Evolutionary conservation across 2,797 vertebrate species (phyloP).

Genomic region (Triplophysa bombifrons): DNA sequence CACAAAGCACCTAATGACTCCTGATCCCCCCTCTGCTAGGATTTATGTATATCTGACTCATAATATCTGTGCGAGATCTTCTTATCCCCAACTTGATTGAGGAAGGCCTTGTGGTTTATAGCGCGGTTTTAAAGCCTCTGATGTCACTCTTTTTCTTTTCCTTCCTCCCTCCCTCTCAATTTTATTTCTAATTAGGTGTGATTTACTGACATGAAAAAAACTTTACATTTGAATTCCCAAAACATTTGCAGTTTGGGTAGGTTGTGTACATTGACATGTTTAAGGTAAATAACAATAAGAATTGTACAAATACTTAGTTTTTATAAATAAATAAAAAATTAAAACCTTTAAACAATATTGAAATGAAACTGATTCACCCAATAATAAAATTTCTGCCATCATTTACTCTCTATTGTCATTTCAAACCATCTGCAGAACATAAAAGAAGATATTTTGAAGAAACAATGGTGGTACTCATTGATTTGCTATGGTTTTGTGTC

Average conservation of each 20-base stretch:
- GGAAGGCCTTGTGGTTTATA: neutral
- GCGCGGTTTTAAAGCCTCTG: conserved; percentile 10
- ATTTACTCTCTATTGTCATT: too few relatives aligned
- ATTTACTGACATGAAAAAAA: neutral
- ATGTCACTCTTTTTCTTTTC: neutral
- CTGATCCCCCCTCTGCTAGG: conserved; percentile 12
- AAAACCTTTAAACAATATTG: too few relatives aligned
- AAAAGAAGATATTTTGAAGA: too few relatives aligned
- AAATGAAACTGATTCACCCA: too few relatives aligned
- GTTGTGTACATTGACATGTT: neutral
- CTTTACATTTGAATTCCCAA: conserved; percentile 13
- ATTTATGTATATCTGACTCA: conserved; percentile 26
- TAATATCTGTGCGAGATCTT: neutral
- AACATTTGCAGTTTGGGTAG: too few relatives aligned
- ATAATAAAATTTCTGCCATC: too few relatives aligned
- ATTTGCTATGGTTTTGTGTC: too few relatives aligned
- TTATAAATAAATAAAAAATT: too few relatives aligned
- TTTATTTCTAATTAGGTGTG: neutral
- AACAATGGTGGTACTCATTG: too few relatives aligned
- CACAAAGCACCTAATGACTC: conserved; percentile 42
- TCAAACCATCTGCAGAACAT: too few relatives aligned
- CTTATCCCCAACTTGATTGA: conserved; percentile 2
- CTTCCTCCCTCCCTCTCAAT: neutral
- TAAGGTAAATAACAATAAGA: neutral
- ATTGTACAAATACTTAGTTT: too few relatives aligned